Conservation (phyloP, 2,113 vertebrate genomes). For the Sphaerodactylus townsendi region DNA sequence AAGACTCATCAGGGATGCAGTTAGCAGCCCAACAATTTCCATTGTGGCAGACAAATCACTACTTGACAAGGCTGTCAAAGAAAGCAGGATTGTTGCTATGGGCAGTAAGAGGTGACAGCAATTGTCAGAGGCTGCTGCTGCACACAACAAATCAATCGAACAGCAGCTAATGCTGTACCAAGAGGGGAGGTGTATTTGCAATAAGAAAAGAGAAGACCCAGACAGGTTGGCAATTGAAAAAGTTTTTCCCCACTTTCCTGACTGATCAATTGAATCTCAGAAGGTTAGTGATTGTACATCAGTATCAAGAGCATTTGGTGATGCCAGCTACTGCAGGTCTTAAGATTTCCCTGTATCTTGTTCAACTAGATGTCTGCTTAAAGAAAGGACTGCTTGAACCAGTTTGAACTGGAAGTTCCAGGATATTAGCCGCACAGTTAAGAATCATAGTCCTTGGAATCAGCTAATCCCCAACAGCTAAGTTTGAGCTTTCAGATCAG, state of each 20-base stretch:
- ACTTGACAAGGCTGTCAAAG: conserved; percentile 18
- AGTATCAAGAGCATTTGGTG: background rate
- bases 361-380: background rate
- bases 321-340: too few species aligned
- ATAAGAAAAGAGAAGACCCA: background rate
- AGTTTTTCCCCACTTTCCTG: background rate
- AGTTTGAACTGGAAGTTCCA: background rate
- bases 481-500: background rate
- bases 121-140: background rate
- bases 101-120: background rate
- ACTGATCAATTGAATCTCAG: background rate
- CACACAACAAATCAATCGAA: background rate
- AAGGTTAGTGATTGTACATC: background rate
- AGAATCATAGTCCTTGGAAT: background rate
- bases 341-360: background rate
- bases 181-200: background rate
- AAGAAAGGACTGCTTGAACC: background rate
- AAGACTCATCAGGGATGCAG: background rate
- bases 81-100: conserved; percentile 5
- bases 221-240: background rate
- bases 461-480: background rate
- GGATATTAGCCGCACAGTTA: background rate
- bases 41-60: background rate
- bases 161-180: background rate
- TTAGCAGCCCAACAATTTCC: background rate